Base-by-base conservation (phyloP, 2,888 invertebrate genomes). In the Polylopha cassiicola region DNA sequence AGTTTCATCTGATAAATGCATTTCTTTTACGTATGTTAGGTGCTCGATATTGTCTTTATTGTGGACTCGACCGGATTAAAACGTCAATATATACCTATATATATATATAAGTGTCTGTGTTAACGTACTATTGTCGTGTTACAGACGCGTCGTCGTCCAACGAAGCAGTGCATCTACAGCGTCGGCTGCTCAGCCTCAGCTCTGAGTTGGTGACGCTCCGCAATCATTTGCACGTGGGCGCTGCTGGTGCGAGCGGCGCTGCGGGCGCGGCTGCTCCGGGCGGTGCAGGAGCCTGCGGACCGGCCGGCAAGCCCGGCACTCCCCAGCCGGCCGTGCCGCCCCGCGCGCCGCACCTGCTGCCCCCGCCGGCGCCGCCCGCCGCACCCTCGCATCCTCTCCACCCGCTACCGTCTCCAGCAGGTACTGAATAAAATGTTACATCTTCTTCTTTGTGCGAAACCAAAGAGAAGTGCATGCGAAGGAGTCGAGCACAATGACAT, bases 131-230 rank as follows among this genome's bases (percentile, higher is more conserved):
- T 10, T 6, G 4, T 11, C 13, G 39, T 41, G 48, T 84, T 86
- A 1, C 88, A 96, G 96, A 96, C 93, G 95, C 95, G 61, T 95
- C 95, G 61, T 95, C 95, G 50, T 95, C 95, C 61, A 95, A 95
- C 88, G 96, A 96, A 88, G 95, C 95, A 57, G 95, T 95, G 62
- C 95, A 95, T 76, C 87, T 96, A 68, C 95, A 96, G 87, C 95
- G 95, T 77, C 91, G 95, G 57, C 88, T 96, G 68, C 92, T 95
- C 69, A 95, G 93, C 77, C 89, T 97, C 54, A 95, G 95, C 86
- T 93, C 95, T 55, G 95, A 96, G 87, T 87, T 97, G 87, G 95
- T 95, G 71, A 95, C 95, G 56, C 89, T 97, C 72, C 89, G 96
- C 59, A 95, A 95, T 86, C 91, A 95, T 54, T 88, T 96, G 68